Base-by-base conservation (phyloP, 2,113 vertebrate genomes). In the Psilopogon haemacephalus region DNA sequence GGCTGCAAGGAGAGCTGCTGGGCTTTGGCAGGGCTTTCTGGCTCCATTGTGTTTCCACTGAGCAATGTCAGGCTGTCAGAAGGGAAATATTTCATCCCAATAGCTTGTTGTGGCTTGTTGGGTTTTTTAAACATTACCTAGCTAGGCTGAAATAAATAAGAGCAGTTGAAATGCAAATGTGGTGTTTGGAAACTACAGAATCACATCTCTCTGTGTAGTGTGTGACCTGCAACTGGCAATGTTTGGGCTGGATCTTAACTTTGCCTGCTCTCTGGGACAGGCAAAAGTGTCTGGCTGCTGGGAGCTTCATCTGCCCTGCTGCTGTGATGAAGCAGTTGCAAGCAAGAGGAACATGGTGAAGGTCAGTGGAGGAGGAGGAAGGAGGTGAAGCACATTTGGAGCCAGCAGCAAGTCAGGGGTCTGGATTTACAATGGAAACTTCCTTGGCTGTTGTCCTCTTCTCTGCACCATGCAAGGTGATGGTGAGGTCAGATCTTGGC, bases 391-490 rank as follows among this genome's bases (percentile, higher is more conserved):
- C 62, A 48, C 2, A 6, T 3, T 0, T 20, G 69, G 60, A 52
- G n/a, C 4, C 5, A 4, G 59, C 48, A 28, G 63, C 10, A 3
- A 19, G 17, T 2, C 3, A 3, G 12, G 59, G 23, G 35, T 42
- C 33, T 59, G 75, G 40, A 12, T 8, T 24, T 30, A 28, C 3
- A 1, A 1, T 20, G 58, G 68, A 11, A 50, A 16, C 67, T 46
- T 72, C 32, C 26, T 59, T 1, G 4, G 21, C 18, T 40, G 10
- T 8, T n/a, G 12, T 59, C 16, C 27, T 63, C 54, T 67, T 38
- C 27, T 30, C n/a, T n/a, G 65, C 56, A 5, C 37, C 2, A 0
- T 2, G 38, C 42, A 6, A 68, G 55, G 59, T 9, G n/a, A 2
- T 1, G 56, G 4, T 0, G 3, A 78, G 48, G 54, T 37, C 79